Conservation (phyloP, 2,797 vertebrate species). For the Anniella stebbinsi region DNA sequence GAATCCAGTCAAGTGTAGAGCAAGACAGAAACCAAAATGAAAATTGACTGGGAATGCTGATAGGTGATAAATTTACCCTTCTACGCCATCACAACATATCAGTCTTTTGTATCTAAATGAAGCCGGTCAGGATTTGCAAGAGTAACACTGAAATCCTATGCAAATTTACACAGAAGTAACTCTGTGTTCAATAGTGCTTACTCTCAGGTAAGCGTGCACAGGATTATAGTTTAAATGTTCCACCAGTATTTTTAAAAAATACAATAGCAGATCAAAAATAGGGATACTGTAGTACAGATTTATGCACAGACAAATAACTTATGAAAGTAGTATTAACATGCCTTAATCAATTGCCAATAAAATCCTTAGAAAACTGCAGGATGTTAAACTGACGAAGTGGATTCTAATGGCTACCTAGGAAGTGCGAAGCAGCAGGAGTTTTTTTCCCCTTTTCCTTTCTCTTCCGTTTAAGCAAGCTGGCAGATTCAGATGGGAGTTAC, state of each 20-base stretch:
- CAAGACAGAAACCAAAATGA: background rate
- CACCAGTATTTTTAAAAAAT: background rate
- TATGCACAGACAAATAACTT: background rate
- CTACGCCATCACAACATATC: background rate
- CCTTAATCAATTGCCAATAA: background rate
- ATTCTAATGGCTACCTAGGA: too few species aligned
- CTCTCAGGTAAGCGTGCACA: too few species aligned
- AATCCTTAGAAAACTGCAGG: too few species aligned
- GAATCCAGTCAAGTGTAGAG: background rate
- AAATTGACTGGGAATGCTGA: background rate
- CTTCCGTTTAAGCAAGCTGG: too few species aligned
- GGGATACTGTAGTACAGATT: background rate
- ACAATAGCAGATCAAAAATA: background rate
- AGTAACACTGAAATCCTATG: too few species aligned
- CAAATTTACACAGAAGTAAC: too few species aligned
- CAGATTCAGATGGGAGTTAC: too few species aligned
- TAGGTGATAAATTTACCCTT: background rate
- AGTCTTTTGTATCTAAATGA: background rate
- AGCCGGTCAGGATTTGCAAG: background rate
- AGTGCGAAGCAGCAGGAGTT: too few species aligned
- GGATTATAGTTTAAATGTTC: background rate
- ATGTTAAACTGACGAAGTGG: too few species aligned
- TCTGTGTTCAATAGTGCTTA: too few species aligned
- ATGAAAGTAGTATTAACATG: background rate
- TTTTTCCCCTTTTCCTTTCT: too few species aligned